phyloP scores from a whole-genome alignment of 2,888 invertebrate genomes.

The Acleris cristana region DNA sequence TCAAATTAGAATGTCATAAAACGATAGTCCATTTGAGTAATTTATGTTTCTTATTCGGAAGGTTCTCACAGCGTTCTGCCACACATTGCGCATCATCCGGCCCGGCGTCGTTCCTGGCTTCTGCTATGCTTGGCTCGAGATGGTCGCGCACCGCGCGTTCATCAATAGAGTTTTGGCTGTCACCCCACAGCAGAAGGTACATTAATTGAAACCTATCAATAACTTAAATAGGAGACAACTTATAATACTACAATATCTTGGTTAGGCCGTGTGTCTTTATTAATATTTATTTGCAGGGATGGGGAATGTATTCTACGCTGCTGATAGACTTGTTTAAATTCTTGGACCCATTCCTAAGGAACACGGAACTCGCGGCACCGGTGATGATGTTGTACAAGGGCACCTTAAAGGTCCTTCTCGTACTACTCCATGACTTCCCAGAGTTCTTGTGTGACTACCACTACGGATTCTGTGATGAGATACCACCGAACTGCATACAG shows the following conservation, averaged over 20 bases:
- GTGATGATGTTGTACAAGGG: constrained; percentile 98
- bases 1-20: neutral
- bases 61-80: constrained; percentile 97
- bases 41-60: constrained; percentile 47
- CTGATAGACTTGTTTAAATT: constrained; percentile 98
- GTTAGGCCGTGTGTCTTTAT: neutral
- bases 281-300: constrained; percentile 84
- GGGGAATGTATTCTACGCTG: constrained; percentile 98
- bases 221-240: neutral
- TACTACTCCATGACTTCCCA: constrained; percentile 98
- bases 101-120: constrained; percentile 98
- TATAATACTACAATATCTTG: neutral
- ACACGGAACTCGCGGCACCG: constrained; percentile 97
- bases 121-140: constrained; percentile 98
- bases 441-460: constrained; percentile 99
- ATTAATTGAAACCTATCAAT: neutral
- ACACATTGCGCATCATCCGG: constrained; percentile 95
- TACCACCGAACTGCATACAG: constrained; percentile 99
- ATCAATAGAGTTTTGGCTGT: constrained; percentile 96
- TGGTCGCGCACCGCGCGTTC: constrained; percentile 98
- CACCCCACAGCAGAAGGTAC: constrained; percentile 93
- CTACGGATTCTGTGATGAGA: constrained; percentile 99
- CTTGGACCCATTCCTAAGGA: constrained; percentile 97
- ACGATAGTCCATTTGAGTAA: neutral
- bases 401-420: constrained; percentile 95